Percentiles rank a stretch among this genome's conserved stretches.
Conservation (phyloP, 2,888 invertebrate species). For the Metacarcinus magister region DNA sequence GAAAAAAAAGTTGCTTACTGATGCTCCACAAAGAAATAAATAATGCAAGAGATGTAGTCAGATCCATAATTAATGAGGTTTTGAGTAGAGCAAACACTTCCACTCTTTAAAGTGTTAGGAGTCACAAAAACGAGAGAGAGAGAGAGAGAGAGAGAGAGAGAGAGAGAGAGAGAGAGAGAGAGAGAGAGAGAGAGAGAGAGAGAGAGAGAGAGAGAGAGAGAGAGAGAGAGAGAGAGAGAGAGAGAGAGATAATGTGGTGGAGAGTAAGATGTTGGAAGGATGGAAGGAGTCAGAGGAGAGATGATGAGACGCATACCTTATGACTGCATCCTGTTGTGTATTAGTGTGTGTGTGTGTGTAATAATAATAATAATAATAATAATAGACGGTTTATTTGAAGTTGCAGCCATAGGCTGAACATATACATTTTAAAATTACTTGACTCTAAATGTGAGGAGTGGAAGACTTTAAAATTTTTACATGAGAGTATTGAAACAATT, state of each 20-base stretch:
- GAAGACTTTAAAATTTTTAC: too few species aligned
- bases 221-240: background rate
- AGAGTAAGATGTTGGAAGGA: background rate
- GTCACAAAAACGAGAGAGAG: constrained; percentile 34
- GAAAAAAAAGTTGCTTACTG: background rate
- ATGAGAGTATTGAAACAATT: too few species aligned
- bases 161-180: constrained; percentile 54
- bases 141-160: constrained; percentile 65
- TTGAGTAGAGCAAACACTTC: background rate
- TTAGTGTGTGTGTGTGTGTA: background rate
- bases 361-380: constrained; percentile 7
- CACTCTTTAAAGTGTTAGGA: background rate
- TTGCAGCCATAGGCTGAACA: too few species aligned
- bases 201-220: constrained; percentile 34
- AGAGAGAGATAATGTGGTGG: background rate
- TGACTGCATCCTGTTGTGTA: background rate
- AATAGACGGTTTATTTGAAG: too few species aligned
- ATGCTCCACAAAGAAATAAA: background rate
- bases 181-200: background rate
- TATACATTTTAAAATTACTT: too few species aligned
- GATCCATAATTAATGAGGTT: background rate
- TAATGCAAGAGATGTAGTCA: background rate
- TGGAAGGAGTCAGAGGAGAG: background rate
- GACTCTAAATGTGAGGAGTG: too few species aligned
- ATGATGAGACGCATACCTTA: background rate